Evolutionary conservation across 2,797 vertebrate genomes (phyloP), one percentile per base, ranked within the genome.

Genomic region (Babyrousa celebensis): DNA sequence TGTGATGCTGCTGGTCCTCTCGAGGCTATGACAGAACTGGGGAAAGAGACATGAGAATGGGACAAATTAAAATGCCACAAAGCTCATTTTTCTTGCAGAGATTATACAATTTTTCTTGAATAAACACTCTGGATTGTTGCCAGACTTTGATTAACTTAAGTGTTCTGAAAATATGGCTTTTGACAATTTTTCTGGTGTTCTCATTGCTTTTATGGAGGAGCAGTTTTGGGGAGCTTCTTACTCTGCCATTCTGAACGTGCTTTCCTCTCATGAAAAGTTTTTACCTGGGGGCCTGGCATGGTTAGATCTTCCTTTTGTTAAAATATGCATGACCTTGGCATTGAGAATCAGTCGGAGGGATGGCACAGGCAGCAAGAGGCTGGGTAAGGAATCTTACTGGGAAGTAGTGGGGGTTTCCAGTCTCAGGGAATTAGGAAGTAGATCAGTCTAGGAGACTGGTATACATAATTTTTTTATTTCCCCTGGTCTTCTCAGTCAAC

Each of bases 141-240:
- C 54, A 68, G n/a, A 3, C 82, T 97, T 67, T 85, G 77, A 74
- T 84, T 94, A 91, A 67, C 88, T 92, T 70, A 78, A 77, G 80
- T 54, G 32, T 86, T 84, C 80, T 85, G n/a, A 89, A 94, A 89
- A 89, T 91, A 77, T 32, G 36, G n/a, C 77, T 71, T 87, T 72
- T 86, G 56, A 54, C 56, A 3, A 32, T 52, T 85, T 93, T 67
- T 36, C 68, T 21, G 12, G 15, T 25, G 25, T 83, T 85, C 63
- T 74, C 8, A 14, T 85, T 36, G 32, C 32, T 85, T 68, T 83
- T 29, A 29, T 77, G 43, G 36, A 88, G 32, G 25, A 85, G 14
- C 5, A n/a, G 23, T 15, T 60, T 48, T 25, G 20, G 17, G 17
- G 12, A 85, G 20, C 18, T 29, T 62, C 48, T 56, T 88, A 18